phyloP scores from a whole-genome alignment of 2,797 vertebrate species.

The Carapus acus region DNA sequence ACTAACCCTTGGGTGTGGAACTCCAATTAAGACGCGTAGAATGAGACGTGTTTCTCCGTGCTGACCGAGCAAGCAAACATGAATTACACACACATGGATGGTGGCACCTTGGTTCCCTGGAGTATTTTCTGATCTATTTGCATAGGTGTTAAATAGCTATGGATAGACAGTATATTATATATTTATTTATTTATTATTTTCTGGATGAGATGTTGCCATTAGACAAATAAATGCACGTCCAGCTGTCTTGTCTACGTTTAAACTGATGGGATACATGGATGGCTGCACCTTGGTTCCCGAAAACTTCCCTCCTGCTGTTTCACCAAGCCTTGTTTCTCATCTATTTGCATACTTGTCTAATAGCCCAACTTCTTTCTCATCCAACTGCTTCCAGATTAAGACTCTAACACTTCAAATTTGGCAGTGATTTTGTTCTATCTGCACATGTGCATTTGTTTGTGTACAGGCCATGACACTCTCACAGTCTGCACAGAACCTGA shows the following conservation, averaged over 20 bases:
- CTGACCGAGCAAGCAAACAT: constrained; percentile 57
- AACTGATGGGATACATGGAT: no score
- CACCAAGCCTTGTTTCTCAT: constrained; percentile 54
- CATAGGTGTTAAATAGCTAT: no score
- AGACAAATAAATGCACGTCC: constrained; percentile 44
- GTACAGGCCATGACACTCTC: neutral
- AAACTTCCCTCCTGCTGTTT: constrained; percentile 49
- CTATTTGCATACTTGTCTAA: constrained; percentile 59
- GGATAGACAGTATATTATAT: no score
- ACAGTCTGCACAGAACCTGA: constrained; percentile 4
- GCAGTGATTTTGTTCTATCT: constrained; percentile 1
- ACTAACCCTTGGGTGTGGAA: constrained; percentile 69
- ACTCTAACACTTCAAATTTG: constrained; percentile 36
- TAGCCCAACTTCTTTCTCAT: constrained; percentile 48
- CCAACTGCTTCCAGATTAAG: constrained; percentile 56
- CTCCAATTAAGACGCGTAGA: constrained; percentile 77
- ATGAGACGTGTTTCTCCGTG: constrained; percentile 60
- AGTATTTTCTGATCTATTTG: no score
- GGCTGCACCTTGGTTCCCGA: constrained; percentile 36
- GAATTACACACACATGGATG: constrained; percentile 48
- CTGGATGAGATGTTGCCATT: no score
- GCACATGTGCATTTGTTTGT: constrained; percentile 4
- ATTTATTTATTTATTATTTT: no score
- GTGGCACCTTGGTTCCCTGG: constrained; percentile 47
- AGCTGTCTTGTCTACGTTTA: no score